A percentile compares a stretch with the other conserved stretches of the same genome.
Conservation (phyloP, 2,888 invertebrate genomes). For the Odontocerum albicorne region DNA sequence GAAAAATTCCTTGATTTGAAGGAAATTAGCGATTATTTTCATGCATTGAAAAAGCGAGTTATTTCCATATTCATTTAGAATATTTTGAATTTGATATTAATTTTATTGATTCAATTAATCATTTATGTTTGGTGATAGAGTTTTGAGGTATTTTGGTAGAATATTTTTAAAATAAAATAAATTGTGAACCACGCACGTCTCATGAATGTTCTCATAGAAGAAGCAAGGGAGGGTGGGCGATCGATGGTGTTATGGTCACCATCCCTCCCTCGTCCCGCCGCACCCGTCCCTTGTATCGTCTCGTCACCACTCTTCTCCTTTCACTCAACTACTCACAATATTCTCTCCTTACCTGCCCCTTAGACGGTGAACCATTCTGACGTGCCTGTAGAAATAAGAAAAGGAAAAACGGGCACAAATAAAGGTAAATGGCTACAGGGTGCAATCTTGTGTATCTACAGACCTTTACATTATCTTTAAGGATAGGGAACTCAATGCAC, state of each 20-base stretch:
- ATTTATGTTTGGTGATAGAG: neutral
- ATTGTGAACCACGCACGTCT: conserved; percentile 10
- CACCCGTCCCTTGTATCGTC: neutral
- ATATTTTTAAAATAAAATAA: neutral
- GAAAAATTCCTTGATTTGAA: no score
- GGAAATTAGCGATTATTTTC: no score
- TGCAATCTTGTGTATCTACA: neutral
- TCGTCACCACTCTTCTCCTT: conserved; percentile 5
- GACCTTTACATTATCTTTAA: no score
- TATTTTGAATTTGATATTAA: no score
- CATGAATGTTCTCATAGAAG: conserved; percentile 6
- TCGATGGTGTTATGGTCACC: conserved; percentile 32
- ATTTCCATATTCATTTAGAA: no score
- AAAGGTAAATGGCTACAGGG: neutral
- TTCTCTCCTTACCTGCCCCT: conserved; percentile 4
- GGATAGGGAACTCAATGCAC: no score
- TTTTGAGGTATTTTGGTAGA: no score
- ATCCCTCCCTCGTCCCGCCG: conserved; percentile 2
- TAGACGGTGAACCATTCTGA: neutral
- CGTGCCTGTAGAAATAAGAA: neutral
- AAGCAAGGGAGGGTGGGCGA: conserved; percentile 15
- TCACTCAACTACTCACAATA: conserved; percentile 21
- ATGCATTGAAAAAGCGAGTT: no score
- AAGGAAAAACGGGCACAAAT: neutral
- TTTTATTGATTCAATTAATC: neutral